phyloP scores from a whole-genome alignment of 2,113 vertebrate species.

The Aphyosemion australe region DNA sequence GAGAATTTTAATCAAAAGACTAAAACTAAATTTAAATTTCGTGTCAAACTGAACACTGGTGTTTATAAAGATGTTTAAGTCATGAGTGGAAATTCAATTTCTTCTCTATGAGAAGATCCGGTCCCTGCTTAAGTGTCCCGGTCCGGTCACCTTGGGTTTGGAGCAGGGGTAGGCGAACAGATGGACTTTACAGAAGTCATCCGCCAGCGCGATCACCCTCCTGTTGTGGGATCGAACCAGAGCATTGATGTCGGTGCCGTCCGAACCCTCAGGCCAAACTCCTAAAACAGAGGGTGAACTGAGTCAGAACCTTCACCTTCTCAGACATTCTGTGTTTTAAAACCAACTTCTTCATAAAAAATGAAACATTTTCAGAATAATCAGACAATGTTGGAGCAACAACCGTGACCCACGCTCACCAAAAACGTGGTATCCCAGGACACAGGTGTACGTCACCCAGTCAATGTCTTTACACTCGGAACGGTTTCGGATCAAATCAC shows the following conservation, averaged over 20 bases:
- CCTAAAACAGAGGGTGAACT: conserved; percentile 72
- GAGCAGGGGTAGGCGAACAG: conserved; percentile 96
- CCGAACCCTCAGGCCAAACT: conserved; percentile 97
- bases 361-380: conserved; percentile 1
- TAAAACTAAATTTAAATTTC: too few relatives aligned
- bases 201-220: conserved; percentile 94
- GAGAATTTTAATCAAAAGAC: too few relatives aligned
- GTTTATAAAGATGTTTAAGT: too few relatives aligned
- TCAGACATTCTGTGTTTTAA: too few relatives aligned
- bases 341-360: too few relatives aligned
- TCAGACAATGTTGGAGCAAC: too few relatives aligned
- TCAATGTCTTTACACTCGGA: conserved; percentile 97
- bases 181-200: conserved; percentile 98
- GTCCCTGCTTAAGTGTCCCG: too few relatives aligned
- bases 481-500: conserved; percentile 94
- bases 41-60: too few relatives aligned
- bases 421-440: conserved; percentile 96
- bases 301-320: not conserved
- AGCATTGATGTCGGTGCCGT: conserved; percentile 97
- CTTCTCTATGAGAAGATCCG: too few relatives aligned
- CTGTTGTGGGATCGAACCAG: conserved; percentile 91
- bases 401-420: conserved; percentile 79
- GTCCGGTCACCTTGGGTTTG: conserved; percentile 85
- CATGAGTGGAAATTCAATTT: too few relatives aligned
- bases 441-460: conserved; percentile 96